Percentiles rank a stretch among this genome's conserved stretches.
Evolutionary conservation across 2,797 vertebrate genomes (phyloP).

Genomic region (Octomys mimax): DNA sequence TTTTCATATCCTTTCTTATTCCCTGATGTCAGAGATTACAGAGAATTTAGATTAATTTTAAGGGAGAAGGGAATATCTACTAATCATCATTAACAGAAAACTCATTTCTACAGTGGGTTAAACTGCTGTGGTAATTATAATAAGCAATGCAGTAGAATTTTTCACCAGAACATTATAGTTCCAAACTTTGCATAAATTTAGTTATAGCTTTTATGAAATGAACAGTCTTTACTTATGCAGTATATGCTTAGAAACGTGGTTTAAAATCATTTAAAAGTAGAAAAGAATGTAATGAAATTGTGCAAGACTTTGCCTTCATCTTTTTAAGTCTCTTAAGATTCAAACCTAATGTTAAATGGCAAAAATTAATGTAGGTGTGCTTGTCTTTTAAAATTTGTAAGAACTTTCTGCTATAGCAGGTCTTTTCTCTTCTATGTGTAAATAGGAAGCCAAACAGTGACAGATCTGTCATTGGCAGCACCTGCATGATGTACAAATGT

Average conservation of each 20-base stretch:
- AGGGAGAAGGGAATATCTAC: background rate
- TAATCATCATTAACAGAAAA: conserved; percentile 4
- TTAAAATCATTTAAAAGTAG: conserved; percentile 31
- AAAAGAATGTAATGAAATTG: background rate
- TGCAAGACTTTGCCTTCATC: background rate
- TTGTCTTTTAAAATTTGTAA: background rate
- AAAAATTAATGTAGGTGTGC: background rate
- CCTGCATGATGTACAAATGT: background rate
- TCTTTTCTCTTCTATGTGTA: background rate
- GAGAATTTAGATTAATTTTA: conserved; percentile 25
- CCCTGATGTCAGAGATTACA: conserved; percentile 4
- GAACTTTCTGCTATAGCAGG: background rate
- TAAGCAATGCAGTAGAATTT: conserved; percentile 52
- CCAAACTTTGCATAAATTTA: conserved; percentile 38
- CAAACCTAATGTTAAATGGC: background rate
- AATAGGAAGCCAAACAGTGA: background rate
- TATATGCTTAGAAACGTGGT: background rate
- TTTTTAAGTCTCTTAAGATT: background rate
- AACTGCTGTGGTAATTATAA: background rate
- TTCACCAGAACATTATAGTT: background rate
- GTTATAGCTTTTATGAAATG: conserved; percentile 3
- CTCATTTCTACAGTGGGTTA: conserved; percentile 24
- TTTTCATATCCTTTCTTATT: conserved; percentile 46
- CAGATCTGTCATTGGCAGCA: background rate
- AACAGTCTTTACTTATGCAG: background rate